Percentiles rank a stretch among this genome's conserved stretches.
These are phyloP conservation scores for Sebastes flavidus DNA, from an alignment of 2,797 vertebrate species.

Conservation along the genomic window DNA sequence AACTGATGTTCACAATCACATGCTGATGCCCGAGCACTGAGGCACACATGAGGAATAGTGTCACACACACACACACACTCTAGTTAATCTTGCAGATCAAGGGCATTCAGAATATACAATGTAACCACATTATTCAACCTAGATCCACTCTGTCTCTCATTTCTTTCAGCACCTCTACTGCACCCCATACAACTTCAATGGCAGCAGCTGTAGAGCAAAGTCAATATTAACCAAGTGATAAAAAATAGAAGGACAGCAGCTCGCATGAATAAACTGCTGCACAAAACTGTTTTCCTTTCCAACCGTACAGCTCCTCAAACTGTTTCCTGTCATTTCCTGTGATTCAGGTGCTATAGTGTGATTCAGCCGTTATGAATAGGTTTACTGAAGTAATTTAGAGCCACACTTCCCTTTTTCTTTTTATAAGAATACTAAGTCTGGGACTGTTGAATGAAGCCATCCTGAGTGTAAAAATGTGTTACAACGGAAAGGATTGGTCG, in stretches of 20 bases:
- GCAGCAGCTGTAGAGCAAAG: constrained; percentile 62
- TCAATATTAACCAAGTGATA: constrained; percentile 57
- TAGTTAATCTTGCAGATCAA: constrained; percentile 55
- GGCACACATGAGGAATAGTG: constrained; percentile 12
- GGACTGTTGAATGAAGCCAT: neutral
- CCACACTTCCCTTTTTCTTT: neutral
- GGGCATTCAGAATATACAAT: constrained; percentile 56
- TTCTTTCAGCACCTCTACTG: constrained; percentile 24
- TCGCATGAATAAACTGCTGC: constrained; percentile 48
- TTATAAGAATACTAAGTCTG: neutral
- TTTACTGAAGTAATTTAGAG: constrained; percentile 7
- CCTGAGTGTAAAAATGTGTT: neutral
- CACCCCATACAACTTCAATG: constrained; percentile 45
- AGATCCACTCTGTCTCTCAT: constrained; percentile 23
- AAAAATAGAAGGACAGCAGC: constrained; percentile 47
- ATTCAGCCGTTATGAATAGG: constrained; percentile 23
- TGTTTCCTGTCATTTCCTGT: constrained; percentile 34
- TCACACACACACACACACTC: neutral
- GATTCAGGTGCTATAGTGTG: constrained; percentile 23
- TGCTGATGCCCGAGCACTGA: constrained; percentile 57
- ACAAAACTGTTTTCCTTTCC: constrained; percentile 33
- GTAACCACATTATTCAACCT: constrained; percentile 33
- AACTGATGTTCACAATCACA: constrained; percentile 76
- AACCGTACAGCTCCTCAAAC: neutral
- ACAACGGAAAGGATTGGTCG: neutral